Base-by-base conservation (phyloP, 2,113 vertebrate genomes). In the Dunckerocampus dactyliophorus region DNA sequence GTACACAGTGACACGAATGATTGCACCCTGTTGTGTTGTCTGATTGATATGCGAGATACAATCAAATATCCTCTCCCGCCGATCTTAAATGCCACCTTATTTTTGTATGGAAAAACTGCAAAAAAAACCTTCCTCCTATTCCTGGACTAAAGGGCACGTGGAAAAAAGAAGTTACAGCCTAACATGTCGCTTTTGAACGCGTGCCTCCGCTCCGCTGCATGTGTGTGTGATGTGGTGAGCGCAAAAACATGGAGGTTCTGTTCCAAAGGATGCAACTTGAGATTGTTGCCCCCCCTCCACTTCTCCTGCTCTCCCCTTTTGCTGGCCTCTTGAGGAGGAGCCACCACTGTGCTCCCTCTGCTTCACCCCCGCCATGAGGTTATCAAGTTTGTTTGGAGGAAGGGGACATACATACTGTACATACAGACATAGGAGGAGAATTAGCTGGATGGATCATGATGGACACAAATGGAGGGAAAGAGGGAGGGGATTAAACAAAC, bases 301-400 rank as follows among this genome's bases (percentile, higher is more conserved):
- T 14, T 22, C 21, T 20, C 4, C 81, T 76, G 76, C 10, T 52
- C 77, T 82, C 66, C 78, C 84, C 82, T 80, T 66, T 75, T 10
- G 13, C 75, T 78, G 84, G 84, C 85, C 85, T 81, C 84, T 31
- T 73, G 64, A 83, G 84, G 85, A 89, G 85, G 85, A 87, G 80
- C 67, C 73, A 83, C 76, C 74, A 54, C 17, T 43, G 49, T 22
- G 62, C 58, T 48, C 63, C 75, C 55, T 61, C 69, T 86, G 79
- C 76, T 84, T 59, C 66, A 81, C 78, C 74, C 22, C 70, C 76
- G 79, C 75, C 82, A 79, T 62, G 77, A 81, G 75, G 81, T 76
- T 88, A 88, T 89, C 87, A 78, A 76, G 85, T 89, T 89, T 88
- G 83, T 87, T 87, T 84, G 82, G 81, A 64, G 24, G 37, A 13